A percentile compares a stretch with the other conserved stretches of the same genome.
Conservation (phyloP, 2,113 vertebrate species). For the Micronycteris hirsuta region DNA sequence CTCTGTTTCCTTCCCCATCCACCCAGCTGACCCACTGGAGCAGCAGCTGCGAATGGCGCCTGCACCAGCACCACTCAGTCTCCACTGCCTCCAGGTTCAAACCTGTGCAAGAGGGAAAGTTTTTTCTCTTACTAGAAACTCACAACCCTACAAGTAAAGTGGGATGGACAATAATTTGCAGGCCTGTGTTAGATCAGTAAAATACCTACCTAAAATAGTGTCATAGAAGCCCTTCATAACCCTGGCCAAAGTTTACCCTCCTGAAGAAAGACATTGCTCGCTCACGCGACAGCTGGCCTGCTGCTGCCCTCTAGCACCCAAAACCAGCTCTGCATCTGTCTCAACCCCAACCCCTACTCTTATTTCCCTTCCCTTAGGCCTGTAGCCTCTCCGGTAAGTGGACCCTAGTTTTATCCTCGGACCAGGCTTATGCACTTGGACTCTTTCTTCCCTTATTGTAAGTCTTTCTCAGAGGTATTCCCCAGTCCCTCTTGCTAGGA, state of each 20-base stretch:
- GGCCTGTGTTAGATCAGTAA: background rate
- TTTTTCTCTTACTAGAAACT: background rate
- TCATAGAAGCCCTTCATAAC: background rate
- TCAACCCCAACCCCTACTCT: background rate
- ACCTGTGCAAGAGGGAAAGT: background rate
- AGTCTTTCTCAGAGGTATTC: background rate
- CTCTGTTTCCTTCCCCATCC: background rate
- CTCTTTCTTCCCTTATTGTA: background rate
- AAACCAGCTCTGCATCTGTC: background rate
- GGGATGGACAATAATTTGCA: background rate
- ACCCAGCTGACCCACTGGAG: background rate
- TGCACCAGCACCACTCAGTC: background rate
- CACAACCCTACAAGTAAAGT: background rate
- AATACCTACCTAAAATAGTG: background rate
- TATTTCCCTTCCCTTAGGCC: background rate
- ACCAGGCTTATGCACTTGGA: background rate
- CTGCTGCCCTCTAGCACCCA: background rate
- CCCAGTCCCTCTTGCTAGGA: background rate
- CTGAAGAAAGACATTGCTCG: too few species aligned
- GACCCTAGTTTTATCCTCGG: background rate
- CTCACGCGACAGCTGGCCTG: background rate
- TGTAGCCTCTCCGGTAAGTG: background rate
- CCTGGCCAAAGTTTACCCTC: background rate
- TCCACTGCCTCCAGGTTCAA: background rate
- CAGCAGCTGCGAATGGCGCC: accelerated